Evolutionary conservation across 2,797 vertebrate species (phyloP).

Genomic region (Microhierax caerulescens): DNA sequence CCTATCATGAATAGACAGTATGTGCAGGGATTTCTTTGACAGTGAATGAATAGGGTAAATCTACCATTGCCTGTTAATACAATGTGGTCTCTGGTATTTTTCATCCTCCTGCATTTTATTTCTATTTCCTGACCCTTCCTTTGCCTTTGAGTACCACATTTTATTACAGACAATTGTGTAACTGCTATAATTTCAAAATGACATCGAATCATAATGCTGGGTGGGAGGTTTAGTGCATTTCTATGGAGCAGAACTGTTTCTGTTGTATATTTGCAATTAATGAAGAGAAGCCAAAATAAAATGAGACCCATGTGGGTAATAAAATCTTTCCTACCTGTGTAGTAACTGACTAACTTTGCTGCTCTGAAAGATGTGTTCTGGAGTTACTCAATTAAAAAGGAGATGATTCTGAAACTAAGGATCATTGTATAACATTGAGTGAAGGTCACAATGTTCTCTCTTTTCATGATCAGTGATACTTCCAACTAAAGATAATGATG

Average conservation of each 20-base stretch:
- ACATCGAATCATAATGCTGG: background rate
- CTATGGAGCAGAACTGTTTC: slow-evolving; percentile 26
- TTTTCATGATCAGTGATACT: background rate
- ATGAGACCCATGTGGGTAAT: slow-evolving; percentile 8
- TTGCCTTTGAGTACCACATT: background rate
- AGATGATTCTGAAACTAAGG: background rate
- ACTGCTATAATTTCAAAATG: slow-evolving; percentile 27
- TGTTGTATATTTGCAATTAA: slow-evolving; percentile 54
- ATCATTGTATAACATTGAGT: background rate
- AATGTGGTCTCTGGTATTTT: background rate
- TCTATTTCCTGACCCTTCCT: background rate
- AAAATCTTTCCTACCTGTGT: slow-evolving; percentile 31
- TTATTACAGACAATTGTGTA: background rate
- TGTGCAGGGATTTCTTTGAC: background rate
- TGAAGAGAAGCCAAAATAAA: slow-evolving; percentile 53
- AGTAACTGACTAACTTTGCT: background rate
- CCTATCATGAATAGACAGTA: background rate
- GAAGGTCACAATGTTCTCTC: background rate
- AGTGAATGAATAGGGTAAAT: background rate
- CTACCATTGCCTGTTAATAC: background rate
- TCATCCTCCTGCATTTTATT: background rate
- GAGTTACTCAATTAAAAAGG: background rate
- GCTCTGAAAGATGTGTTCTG: background rate
- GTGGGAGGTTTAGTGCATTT: slow-evolving; percentile 44
- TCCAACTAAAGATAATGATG: background rate